Evolutionary conservation across 2,888 invertebrate species (phyloP), one percentile per base, ranked within the genome.

Genomic region (Ichneumoninae sp.): DNA sequence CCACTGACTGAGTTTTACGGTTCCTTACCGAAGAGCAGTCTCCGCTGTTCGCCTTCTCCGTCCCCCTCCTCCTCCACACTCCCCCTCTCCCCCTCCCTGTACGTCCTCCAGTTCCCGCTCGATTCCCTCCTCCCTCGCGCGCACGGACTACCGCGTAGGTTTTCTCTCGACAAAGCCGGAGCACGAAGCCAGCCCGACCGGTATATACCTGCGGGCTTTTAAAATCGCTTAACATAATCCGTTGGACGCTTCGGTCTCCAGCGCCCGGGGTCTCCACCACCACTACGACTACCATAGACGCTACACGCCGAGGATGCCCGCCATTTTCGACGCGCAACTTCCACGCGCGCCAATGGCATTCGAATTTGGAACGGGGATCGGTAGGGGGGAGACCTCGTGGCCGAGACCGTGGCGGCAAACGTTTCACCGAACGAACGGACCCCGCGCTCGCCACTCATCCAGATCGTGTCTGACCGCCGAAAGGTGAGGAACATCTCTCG

Each of bases 261-360:
- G 16, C 26, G 30, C 26, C 13, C 30, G 16, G 62, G 22, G 22
- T 72, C 36, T 33, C 10, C 36, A n/a, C 5, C 40, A 13, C 36
- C 19, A 19, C 69, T 52, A 26, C 36, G 33, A 16, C 69, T 1
- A 60, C 57, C 82, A 87, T 30, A 3, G 5, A 80, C 44, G 44
- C 44, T 4, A 22, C n/a, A 47, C 80, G 60, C 69, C 44, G 54
- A 54, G 71, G 83, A 91, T 91, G 91, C 91, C 91, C 93, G 92
- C 92, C 91, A 91, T 90, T 93, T 93, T 90, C 89, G 81, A 87
- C 57, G 93, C 93, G 93, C 93, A 93, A 57, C 88, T 71, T 16
- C 44, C 19, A 40, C 78, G 92, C 93, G 93, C 93, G 83, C 93
- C 93, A 93, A 93, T 93, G 79, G 86, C 86, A 92, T 93, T 93